These are phyloP conservation scores for Coptodon bakossiorum DNA, from an alignment of 2,113 vertebrate genomes.

Conservation along the genomic window DNA sequence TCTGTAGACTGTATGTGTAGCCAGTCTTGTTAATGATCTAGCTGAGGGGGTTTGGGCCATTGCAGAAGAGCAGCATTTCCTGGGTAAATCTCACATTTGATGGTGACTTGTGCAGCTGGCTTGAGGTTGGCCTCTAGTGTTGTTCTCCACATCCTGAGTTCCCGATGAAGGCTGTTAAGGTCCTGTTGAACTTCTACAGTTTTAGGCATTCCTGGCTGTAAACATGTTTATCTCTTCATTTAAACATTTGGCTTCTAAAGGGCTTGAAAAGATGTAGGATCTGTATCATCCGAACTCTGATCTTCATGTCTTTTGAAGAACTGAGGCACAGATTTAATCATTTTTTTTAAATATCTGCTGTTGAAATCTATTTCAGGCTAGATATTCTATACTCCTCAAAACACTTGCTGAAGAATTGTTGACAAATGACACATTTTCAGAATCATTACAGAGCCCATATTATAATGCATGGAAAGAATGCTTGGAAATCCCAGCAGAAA, in stretches of 20 bases:
- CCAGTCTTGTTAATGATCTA: background rate
- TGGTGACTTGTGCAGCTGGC: background rate
- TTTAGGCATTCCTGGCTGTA: background rate
- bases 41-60: background rate
- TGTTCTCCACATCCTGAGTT: background rate
- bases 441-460: background rate
- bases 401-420: background rate
- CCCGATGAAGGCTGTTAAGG: background rate
- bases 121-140: background rate
- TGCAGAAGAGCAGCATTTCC: background rate
- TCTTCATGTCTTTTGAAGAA: background rate
- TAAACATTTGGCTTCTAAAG: background rate
- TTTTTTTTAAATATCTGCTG: background rate
- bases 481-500: background rate
- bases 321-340: background rate
- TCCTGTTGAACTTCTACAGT: background rate
- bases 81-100: background rate
- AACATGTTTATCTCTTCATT: background rate
- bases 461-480: background rate
- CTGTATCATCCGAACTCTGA: background rate
- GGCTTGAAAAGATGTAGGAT: background rate
- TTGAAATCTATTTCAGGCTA: background rate
- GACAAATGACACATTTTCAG: background rate
- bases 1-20: background rate
- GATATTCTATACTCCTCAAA: background rate